Conservation (phyloP, 2,113 vertebrate genomes). For the Chlorodrepanis virens region DNA sequence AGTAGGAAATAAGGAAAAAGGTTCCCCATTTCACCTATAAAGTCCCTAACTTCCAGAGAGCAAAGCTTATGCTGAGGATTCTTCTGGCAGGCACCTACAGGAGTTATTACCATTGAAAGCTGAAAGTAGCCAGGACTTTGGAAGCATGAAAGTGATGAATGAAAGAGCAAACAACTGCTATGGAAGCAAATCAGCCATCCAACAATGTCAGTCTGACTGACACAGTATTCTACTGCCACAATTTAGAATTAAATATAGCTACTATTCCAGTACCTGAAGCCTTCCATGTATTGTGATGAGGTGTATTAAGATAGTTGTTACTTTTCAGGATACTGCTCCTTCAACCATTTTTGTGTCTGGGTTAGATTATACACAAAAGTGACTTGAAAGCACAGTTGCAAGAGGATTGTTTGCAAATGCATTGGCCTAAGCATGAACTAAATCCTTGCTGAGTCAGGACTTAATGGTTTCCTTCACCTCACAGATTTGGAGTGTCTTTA, state of each 20-base stretch:
- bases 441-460: not conserved
- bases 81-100: not conserved
- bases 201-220: not conserved
- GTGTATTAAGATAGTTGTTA: not conserved
- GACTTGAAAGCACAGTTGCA: not conserved
- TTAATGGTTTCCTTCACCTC: not conserved
- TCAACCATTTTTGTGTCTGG: not conserved
- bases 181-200: not conserved
- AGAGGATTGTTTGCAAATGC: not conserved
- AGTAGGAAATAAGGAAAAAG: not conserved
- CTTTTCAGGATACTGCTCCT: not conserved
- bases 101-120: not conserved
- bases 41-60: not conserved
- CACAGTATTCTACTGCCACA: not conserved
- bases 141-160: not conserved
- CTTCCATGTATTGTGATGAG: not conserved
- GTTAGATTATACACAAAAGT: not conserved
- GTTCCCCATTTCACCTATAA: not conserved
- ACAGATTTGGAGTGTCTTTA: not conserved
- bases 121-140: not conserved
- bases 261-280: not conserved
- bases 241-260: not conserved
- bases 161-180: not conserved
- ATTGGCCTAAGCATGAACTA: not conserved
- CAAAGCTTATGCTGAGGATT: not conserved